A percentile compares a stretch with the other conserved stretches of the same genome.
Conservation (phyloP, 2,797 vertebrate genomes). For the Malacoctenus gilli region DNA sequence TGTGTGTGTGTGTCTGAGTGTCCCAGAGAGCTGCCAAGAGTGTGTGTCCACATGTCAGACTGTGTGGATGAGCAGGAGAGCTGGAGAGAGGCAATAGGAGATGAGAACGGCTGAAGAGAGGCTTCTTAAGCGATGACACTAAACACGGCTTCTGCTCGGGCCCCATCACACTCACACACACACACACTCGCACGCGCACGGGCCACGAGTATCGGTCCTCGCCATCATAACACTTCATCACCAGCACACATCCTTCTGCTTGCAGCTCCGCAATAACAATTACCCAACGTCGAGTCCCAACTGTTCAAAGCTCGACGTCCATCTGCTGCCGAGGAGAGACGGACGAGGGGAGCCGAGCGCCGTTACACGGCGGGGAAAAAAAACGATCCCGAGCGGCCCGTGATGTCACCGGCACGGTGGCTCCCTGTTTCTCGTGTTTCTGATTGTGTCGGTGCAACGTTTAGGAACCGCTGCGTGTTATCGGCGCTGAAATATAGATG, state of each 20-base stretch:
- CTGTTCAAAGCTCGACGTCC: slow-evolving; percentile 59
- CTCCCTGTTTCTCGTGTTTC: slow-evolving; percentile 12
- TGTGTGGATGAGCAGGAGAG: slow-evolving; percentile 20
- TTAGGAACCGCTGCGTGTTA: slow-evolving; percentile 14
- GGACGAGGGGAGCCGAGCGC: slow-evolving; percentile 23
- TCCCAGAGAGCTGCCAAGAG: slow-evolving; percentile 48
- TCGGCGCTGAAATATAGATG: slow-evolving; percentile 45
- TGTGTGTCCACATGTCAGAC: slow-evolving; percentile 21
- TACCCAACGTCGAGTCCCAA: slow-evolving; percentile 58
- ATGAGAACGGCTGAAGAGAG: slow-evolving; percentile 36
- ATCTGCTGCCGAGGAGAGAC: slow-evolving; percentile 55
- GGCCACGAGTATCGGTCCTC: slow-evolving; percentile 43
- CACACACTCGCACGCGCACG: neutral
- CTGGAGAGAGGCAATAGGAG: slow-evolving; percentile 20
- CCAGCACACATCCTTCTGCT: slow-evolving; percentile 54
- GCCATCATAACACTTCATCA: slow-evolving; percentile 66
- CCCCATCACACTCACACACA: slow-evolving; percentile 23
- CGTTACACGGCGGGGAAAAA: slow-evolving; percentile 7
- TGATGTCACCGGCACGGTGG: neutral
- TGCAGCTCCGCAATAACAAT: slow-evolving; percentile 62
- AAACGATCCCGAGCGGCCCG: neutral
- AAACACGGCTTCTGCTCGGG: slow-evolving; percentile 54
- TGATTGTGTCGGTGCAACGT: slow-evolving; percentile 34
- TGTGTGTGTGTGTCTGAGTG: slow-evolving; percentile 49
- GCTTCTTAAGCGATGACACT: slow-evolving; percentile 46